Percentiles rank a stretch among this genome's conserved stretches.
These are phyloP conservation scores for Sylvia atricapilla DNA, from an alignment of 2,113 vertebrate species.

Conservation along the genomic window DNA sequence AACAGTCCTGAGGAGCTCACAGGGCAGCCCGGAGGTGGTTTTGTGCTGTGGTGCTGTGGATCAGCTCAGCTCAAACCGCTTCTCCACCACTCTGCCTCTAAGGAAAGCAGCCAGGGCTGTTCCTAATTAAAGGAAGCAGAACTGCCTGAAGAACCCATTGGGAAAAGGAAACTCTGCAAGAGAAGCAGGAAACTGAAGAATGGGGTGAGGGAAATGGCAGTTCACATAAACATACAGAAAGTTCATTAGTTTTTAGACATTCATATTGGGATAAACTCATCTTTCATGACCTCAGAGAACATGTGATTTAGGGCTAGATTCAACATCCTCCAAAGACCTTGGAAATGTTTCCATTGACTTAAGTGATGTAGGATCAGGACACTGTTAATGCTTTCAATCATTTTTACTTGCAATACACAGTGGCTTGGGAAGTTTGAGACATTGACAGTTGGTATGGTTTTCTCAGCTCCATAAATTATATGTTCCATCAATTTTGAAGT, in stretches of 20 bases:
- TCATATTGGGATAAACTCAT: not conserved
- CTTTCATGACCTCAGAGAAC: not conserved
- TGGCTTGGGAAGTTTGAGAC: not conserved
- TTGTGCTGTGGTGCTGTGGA: not conserved
- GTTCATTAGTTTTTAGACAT: constrained; percentile 17
- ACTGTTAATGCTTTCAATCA: not conserved
- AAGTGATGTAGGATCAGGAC: not conserved
- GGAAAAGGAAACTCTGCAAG: constrained; percentile 37
- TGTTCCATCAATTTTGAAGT: not conserved
- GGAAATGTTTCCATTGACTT: constrained; percentile 4
- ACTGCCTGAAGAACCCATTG: constrained; percentile 14
- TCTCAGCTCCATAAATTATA: not conserved
- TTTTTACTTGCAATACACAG: not conserved
- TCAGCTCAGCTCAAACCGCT: not conserved
- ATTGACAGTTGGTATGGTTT: not conserved
- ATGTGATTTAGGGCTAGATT: not conserved
- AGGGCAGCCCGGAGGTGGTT: not conserved
- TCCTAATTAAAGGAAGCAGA: constrained; percentile 50
- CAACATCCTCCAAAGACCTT: not conserved
- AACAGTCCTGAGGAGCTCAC: not conserved
- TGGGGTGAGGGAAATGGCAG: constrained; percentile 21
- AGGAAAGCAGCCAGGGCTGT: constrained; percentile 6
- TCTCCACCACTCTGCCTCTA: not conserved
- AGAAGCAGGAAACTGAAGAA: constrained; percentile 47
- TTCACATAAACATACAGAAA: not conserved